Evolutionary conservation across 2,797 vertebrate genomes (phyloP).

Genomic region (Amphiprion clarkii): DNA sequence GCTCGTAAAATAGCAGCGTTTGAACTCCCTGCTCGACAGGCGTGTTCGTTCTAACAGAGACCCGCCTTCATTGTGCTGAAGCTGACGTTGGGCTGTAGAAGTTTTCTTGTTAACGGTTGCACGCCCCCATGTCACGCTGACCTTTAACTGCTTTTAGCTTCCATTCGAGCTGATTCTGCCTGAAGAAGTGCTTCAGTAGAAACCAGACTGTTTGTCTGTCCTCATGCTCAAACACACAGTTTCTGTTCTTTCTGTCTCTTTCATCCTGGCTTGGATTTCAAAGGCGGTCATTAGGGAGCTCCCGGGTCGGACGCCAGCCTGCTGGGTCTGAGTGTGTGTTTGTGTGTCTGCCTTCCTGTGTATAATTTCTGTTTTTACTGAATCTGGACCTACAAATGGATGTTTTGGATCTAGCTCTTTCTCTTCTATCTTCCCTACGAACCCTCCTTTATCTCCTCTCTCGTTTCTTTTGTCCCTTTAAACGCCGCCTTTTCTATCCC

Average conservation of each 20-base stretch:
- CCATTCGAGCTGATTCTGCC: background rate
- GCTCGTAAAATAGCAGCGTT: constrained; percentile 59
- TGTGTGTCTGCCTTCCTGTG: constrained; percentile 30
- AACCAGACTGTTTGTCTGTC: constrained; percentile 3
- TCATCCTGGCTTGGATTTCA: constrained; percentile 71
- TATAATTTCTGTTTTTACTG: constrained; percentile 37
- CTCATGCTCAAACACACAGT: constrained; percentile 10
- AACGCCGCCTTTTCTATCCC: constrained; percentile 50
- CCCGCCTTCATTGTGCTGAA: constrained; percentile 31
- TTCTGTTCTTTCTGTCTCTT: constrained; percentile 40
- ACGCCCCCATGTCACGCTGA: constrained; percentile 30
- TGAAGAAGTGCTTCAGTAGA: background rate
- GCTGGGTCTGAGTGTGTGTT: constrained; percentile 57
- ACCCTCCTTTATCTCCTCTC: constrained; percentile 45
- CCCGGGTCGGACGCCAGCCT: constrained; percentile 52
- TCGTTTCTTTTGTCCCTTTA: constrained; percentile 56
- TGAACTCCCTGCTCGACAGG: constrained; percentile 44
- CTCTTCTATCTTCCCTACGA: constrained; percentile 8
- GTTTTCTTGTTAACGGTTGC: constrained; percentile 26
- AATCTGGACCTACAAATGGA: constrained; percentile 23
- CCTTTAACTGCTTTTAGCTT: background rate
- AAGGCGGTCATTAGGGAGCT: constrained; percentile 41
- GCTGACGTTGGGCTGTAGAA: constrained; percentile 37
- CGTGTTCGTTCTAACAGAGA: constrained; percentile 32
- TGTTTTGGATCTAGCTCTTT: constrained; percentile 33